Percentiles rank a stretch among this genome's conserved stretches.
Evolutionary conservation across 2,113 vertebrate genomes (phyloP).

Genomic region (Epinephelus lanceolatus): DNA sequence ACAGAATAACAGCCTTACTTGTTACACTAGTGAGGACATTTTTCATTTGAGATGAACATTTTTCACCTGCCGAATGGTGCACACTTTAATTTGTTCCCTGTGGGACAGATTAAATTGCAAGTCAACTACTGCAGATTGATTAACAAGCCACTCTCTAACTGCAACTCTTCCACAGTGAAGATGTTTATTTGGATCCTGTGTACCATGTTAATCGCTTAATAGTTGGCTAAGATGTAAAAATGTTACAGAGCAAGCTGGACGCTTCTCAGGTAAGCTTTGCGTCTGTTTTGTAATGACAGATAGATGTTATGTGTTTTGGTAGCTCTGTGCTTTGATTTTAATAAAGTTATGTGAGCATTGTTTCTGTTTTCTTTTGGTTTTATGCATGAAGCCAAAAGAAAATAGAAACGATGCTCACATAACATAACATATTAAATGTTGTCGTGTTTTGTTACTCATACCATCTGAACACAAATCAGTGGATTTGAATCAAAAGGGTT

Average conservation of each 20-base stretch:
- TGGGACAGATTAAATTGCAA: constrained; percentile 26
- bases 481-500: not conserved
- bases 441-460: not conserved
- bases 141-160: constrained; percentile 42
- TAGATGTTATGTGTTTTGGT: too few relatives aligned
- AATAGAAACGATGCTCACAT: too few relatives aligned
- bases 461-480: not conserved
- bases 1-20: not conserved
- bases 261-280: not conserved
- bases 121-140: constrained; percentile 35
- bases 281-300: not conserved
- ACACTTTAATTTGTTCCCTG: constrained; percentile 31
- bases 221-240: not conserved
- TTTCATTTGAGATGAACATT: not conserved
- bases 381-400: too few relatives aligned
- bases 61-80: constrained; percentile 1
- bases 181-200: constrained; percentile 7
- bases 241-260: not conserved
- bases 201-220: constrained; percentile 2
- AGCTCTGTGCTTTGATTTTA: too few relatives aligned
- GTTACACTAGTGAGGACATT: not conserved
- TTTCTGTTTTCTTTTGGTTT: too few relatives aligned
- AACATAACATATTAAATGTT: not conserved
- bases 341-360: too few relatives aligned
- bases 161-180: constrained; percentile 1